Evolutionary conservation across 2,113 vertebrate genomes (phyloP).

Genomic region (Colius striatus): DNA sequence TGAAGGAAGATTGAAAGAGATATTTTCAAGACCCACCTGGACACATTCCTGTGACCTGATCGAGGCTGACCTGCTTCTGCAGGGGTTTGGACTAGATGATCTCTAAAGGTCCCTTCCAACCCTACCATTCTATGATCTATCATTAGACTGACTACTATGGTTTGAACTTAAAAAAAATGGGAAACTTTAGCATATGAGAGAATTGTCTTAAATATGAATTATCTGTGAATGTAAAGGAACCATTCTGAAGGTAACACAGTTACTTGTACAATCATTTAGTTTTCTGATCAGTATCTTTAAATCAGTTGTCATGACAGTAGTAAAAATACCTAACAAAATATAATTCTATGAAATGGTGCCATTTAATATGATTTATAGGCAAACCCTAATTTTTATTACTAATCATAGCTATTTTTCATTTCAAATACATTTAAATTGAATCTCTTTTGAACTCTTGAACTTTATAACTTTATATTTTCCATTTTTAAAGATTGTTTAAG

Average conservation of each 20-base stretch:
- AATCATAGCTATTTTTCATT: neutral
- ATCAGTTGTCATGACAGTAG: neutral
- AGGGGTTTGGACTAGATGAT: too few species aligned
- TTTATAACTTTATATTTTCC: neutral
- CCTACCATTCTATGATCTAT: neutral
- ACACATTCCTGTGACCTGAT: too few species aligned
- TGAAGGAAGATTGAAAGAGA: neutral
- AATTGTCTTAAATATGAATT: neutral
- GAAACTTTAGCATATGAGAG: neutral
- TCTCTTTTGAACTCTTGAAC: neutral
- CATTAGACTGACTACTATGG: accelerated
- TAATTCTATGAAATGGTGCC: neutral
- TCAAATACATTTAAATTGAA: neutral
- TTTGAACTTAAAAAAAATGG: neutral
- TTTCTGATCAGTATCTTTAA: neutral
- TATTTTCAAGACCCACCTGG: neutral
- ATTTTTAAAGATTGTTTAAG: neutral
- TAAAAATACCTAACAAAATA: neutral
- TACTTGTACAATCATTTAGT: accelerated
- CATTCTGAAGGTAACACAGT: neutral
- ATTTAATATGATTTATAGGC: neutral
- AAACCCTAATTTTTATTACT: neutral
- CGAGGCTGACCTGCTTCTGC: too few species aligned
- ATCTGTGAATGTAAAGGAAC: neutral
- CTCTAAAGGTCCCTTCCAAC: too few species aligned